phyloP scores from a whole-genome alignment of 2,888 invertebrate species.

The Drosophila flavopinicola region DNA sequence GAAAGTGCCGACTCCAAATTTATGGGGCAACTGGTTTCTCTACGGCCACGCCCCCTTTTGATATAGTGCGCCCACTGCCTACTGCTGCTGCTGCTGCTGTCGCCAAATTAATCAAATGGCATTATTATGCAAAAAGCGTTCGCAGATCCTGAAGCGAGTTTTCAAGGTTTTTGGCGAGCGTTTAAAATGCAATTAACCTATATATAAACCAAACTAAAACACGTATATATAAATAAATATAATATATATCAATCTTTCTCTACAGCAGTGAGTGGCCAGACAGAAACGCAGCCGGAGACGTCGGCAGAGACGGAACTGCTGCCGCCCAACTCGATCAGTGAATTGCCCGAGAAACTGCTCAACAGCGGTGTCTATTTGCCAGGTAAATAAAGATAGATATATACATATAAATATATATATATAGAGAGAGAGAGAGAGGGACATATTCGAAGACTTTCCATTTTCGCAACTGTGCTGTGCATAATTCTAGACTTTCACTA shows the following conservation, averaged over 20 bases:
- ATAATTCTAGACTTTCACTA: conserved; percentile 76
- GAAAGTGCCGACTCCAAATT: conserved; percentile 67
- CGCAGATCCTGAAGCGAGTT: conserved; percentile 67
- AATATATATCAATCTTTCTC: conserved; percentile 34
- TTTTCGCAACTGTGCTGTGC: conserved; percentile 47
- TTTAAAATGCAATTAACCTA: conserved; percentile 77
- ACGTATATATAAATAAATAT: conserved; percentile 15
- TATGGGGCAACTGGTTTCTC: conserved; percentile 64
- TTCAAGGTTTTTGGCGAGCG: conserved; percentile 72
- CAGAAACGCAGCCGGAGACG: conserved; percentile 60
- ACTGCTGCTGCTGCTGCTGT: conserved; percentile 42
- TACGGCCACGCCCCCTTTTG: conserved; percentile 58
- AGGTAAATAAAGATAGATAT: conserved; percentile 84
- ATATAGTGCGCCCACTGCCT: neutral
- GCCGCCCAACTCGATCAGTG: conserved; percentile 87
- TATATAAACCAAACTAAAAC: conserved; percentile 30
- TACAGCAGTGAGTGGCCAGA: conserved; percentile 33
- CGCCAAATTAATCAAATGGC: conserved; percentile 75
- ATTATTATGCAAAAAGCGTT: conserved; percentile 71
- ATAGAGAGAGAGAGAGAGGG: conserved; percentile 40
- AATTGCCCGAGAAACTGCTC: conserved; percentile 88
- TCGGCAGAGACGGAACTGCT: conserved; percentile 81
- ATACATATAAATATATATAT: neutral
- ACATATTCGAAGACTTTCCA: conserved; percentile 64
- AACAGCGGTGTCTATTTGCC: conserved; percentile 89